Evolutionary conservation across 1,140 invertebrate genomes (phyloP), one percentile per base, ranked within the genome.

Genomic region (Cydia amplana): DNA sequence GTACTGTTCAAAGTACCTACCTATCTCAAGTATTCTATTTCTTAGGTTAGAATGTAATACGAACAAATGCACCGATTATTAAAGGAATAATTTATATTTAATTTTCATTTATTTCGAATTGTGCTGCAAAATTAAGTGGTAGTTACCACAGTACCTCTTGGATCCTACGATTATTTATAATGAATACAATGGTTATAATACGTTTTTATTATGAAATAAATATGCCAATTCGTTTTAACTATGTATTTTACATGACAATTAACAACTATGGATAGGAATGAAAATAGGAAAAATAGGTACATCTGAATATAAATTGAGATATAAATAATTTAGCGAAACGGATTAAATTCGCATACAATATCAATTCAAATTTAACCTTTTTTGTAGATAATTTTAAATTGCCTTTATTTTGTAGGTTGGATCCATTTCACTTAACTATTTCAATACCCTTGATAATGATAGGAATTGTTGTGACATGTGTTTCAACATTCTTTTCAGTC

Each of bases 1-100:
- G 91, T 91, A 92, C 91, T 91, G 88, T 83, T 90, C 86, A 89
- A 91, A 92, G 91, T 92, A 92, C 91, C 91, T 92, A 92, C 89
- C 89, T 91, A 90, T 88, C 79, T 86, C 84, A 85, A 83, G 82
- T 87, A 85, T 83, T 86, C 84, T 90, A 89, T 86, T 77, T 86
- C 88, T 89, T 91, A 91, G 82, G 84, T 86, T 83, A 85, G 83
- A 81, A 85, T 80, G 83, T 84, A n/a, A n/a, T n/a, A 90, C 85
- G 83, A 86, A 87, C 84, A 85, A 84, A 90, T 87, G 87, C 88
- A 90, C 79, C 86, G 85, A 83, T 84, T 85, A 83, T 79, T 76
- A 74, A 74, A 85, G 79, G 78, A 86, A 83, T 82, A 82, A 72
- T 64, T 75, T 74, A 74, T 78, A 77, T 82, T 80, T 74, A 49